Evolutionary conservation across 2,797 vertebrate genomes (phyloP).

Genomic region (Lophotriccus pileatus): DNA sequence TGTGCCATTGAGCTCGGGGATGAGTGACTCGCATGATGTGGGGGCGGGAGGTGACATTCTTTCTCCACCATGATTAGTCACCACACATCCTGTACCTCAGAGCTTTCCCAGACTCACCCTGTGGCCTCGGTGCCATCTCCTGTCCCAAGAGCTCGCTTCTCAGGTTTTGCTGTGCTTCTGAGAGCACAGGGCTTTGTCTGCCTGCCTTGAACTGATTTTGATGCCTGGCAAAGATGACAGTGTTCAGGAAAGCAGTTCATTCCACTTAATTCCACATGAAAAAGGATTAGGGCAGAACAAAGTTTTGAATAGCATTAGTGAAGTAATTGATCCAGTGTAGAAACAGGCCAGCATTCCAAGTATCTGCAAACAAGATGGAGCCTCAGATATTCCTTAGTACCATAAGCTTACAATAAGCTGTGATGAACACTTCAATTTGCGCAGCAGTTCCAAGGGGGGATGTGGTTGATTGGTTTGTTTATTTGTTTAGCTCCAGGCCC

Average conservation of each 20-base stretch:
- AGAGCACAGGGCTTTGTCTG: background rate
- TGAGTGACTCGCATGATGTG: background rate
- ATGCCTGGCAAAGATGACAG: background rate
- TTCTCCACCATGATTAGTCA: background rate
- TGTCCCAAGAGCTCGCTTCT: fast-evolving
- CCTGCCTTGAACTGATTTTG: background rate
- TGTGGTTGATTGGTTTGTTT: background rate
- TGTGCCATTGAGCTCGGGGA: background rate
- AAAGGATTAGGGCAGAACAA: background rate
- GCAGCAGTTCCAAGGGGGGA: background rate
- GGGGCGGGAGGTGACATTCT: background rate
- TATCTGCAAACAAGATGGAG: background rate
- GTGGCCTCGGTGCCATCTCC: background rate
- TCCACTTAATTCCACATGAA: background rate
- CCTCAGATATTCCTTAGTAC: constrained; percentile 8
- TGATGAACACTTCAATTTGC: background rate
- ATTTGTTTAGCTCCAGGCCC: constrained; percentile 1
- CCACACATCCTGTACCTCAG: background rate
- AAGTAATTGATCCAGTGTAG: background rate
- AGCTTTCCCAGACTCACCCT: background rate
- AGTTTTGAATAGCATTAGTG: background rate
- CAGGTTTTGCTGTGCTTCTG: background rate
- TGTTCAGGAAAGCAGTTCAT: background rate
- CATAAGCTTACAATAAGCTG: background rate
- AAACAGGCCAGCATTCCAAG: background rate